Evolutionary conservation across 2,113 vertebrate species (phyloP), one percentile per base, ranked within the genome.

Genomic region (Clarias macrocephalus): DNA sequence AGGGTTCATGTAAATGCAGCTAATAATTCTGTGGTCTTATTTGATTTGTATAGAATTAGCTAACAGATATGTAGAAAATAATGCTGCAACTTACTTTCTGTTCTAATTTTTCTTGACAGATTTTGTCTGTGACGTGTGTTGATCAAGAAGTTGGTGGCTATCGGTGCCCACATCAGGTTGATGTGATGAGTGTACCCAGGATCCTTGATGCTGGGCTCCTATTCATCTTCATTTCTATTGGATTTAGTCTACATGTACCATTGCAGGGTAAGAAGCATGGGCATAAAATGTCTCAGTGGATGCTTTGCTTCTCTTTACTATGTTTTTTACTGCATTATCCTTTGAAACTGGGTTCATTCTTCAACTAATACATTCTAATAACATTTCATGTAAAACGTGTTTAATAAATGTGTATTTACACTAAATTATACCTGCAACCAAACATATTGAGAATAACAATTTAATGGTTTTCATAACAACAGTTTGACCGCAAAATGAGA

Each of bases 201-300:
- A 88, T 93, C 91, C 92, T 93, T 91, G 92, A 88, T 91, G 89
- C 94, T 88, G 63, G 82, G 92, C 91, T 90, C 91, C 89, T 94
- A 86, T 88, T 94, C 95, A 83, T 88, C 87, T 84, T 92, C 72
- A 91, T 85, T 83, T 91, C 94, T 91, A 83, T 85, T 87, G 92
- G 92, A 80, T 73, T 91, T 87, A 94, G 87, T 72, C 87, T 94
- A 52, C 25, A 94, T 84, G 96, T 98, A 89, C 97, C 97, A n/a
- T 92, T 95, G 91, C 94, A 96, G 92, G 95, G 97, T 97, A 94
- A 89, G 86, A 73, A 48, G 19, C 57, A 54, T 54, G 75, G 28
- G 57, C 81, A 30, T 70, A 59, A 33, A 18, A 66, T 77, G 42
- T 10, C 37, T 89, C 54, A 59, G 16, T 21, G 66, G 18, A 59